These are phyloP conservation scores for Spinus olivaceus DNA, from an alignment of 2,797 vertebrate species.

Conservation along the genomic window DNA sequence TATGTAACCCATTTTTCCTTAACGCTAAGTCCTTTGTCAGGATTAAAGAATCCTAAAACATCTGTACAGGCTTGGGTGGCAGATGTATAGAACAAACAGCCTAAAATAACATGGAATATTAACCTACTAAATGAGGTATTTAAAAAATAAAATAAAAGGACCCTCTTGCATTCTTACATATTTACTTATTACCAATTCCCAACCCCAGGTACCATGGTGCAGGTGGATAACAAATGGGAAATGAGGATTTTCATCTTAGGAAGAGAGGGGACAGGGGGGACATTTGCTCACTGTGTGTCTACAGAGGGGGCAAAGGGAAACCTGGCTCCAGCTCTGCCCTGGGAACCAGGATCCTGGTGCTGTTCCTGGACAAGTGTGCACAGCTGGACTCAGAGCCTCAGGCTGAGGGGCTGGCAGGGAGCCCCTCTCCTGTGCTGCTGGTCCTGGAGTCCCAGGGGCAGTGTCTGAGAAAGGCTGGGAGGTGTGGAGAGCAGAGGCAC, in stretches of 20 bases:
- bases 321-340: not conserved
- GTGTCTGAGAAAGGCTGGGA: not conserved
- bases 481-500: not conserved
- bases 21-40: conserved; percentile 49
- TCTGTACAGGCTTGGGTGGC: conserved; percentile 13
- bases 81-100: conserved; percentile 37
- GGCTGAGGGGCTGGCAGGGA: not conserved
- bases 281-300: not conserved
- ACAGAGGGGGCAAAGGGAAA: not conserved
- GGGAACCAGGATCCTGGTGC: not conserved
- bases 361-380: not conserved
- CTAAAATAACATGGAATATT: conserved; percentile 52
- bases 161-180: not conserved
- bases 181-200: not conserved
- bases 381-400: not conserved
- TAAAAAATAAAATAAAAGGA: not conserved
- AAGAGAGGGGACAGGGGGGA: not conserved
- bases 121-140: conserved; percentile 47
- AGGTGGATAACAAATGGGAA: not conserved
- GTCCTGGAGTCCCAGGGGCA: not conserved
- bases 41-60: conserved; percentile 55
- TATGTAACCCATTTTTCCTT: conserved; percentile 65
- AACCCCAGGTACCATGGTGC: rapidly evolving
- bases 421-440: not conserved
- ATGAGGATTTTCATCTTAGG: not conserved